Conservation (phyloP, 2,113 vertebrate genomes). For the Excalfactoria chinensis region DNA sequence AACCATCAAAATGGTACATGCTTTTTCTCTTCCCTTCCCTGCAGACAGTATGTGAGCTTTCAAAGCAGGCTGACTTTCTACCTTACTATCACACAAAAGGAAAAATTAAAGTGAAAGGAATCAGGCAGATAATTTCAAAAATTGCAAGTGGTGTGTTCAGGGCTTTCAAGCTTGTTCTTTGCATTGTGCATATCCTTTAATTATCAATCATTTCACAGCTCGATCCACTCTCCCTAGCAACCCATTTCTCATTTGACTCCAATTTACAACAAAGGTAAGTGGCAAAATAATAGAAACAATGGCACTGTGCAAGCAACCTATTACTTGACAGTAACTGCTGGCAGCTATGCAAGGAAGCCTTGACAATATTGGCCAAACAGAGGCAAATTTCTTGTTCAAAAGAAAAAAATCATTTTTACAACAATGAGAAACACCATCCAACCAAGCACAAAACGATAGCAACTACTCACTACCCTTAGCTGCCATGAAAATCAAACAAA, state of each 20-base stretch:
- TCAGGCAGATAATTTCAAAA: neutral
- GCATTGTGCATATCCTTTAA: rapidly evolving
- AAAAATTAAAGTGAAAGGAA: neutral
- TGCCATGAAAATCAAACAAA: neutral
- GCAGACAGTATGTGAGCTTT: neutral
- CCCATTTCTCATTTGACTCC: neutral
- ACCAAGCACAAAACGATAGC: neutral
- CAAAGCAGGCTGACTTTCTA: neutral
- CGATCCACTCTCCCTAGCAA: neutral
- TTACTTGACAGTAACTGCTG: neutral
- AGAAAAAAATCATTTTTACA: neutral
- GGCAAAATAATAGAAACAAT: neutral
- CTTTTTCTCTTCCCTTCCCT: neutral
- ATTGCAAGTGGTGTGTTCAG: neutral
- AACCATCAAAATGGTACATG: neutral
- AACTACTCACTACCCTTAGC: rapidly evolving
- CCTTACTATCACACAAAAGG: neutral
- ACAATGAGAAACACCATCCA: neutral
- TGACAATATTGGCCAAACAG: neutral
- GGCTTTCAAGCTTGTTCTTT: neutral
- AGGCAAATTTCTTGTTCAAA: neutral
- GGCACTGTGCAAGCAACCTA: neutral
- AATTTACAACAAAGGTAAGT: neutral
- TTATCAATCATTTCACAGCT: neutral
- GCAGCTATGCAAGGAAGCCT: neutral